Conservation (phyloP, 2,797 vertebrate species). For the Peromyscus attwateri region DNA sequence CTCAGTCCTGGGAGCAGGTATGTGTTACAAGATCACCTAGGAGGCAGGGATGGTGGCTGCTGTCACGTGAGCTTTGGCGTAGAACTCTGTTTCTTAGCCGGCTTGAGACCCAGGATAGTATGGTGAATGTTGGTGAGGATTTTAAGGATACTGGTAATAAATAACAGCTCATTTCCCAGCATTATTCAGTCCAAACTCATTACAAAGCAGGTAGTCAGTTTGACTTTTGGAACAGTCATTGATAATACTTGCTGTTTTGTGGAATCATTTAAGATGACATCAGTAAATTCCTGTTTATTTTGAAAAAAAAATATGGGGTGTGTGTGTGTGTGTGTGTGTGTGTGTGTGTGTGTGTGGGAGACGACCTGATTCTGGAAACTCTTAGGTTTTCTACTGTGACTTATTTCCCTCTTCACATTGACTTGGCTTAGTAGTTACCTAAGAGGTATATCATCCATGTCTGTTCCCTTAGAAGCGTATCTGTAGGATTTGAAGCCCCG, state of each 20-base stretch:
- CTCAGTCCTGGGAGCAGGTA: neutral
- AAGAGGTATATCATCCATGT: neutral
- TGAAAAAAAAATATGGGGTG: neutral
- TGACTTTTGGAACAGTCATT: neutral
- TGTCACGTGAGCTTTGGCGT: neutral
- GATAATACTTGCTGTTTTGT: neutral
- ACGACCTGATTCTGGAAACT: neutral
- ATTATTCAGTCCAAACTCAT: neutral
- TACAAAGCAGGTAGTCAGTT: neutral
- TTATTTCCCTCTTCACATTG: conserved; percentile 41
- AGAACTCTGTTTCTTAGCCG: neutral
- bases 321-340: neutral
- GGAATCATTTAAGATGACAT: conserved; percentile 3
- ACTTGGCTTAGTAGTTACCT: neutral
- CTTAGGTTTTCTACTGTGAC: neutral
- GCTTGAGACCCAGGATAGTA: neutral
- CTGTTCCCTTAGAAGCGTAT: conserved; percentile 57
- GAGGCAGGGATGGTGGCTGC: neutral
- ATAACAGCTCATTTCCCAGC: neutral
- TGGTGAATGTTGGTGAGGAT: neutral
- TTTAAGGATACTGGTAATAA: neutral
- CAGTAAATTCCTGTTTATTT: neutral
- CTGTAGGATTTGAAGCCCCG: conserved; percentile 43
- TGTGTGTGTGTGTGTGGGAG: neutral
- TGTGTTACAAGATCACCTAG: neutral